These are phyloP conservation scores for Phengaris arion DNA, from an alignment of 2,888 invertebrate genomes.

Conservation along the genomic window DNA sequence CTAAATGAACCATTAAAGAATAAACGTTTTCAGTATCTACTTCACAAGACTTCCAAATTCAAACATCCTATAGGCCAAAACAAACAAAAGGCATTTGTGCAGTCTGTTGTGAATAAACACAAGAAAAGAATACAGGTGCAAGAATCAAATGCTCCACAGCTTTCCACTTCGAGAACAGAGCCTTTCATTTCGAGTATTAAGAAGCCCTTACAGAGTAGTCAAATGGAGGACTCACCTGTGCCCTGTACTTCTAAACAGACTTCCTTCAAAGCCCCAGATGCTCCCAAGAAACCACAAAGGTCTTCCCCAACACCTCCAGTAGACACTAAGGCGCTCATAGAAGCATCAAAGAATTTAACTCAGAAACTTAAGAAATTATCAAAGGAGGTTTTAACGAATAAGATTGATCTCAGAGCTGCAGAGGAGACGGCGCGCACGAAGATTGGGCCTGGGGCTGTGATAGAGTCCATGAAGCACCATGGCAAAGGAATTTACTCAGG, in stretches of 20 bases:
- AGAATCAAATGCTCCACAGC: constrained; percentile 58
- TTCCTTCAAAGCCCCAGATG: constrained; percentile 61
- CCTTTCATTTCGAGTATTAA: constrained; percentile 63
- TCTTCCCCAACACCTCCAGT: constrained; percentile 65
- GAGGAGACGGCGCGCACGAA: constrained; percentile 75
- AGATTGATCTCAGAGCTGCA: constrained; percentile 71
- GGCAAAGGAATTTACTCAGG: constrained; percentile 97
- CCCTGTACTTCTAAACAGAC: constrained; percentile 68
- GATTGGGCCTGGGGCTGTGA: constrained; percentile 85
- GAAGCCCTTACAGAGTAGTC: constrained; percentile 60
- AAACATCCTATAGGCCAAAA: constrained; percentile 73
- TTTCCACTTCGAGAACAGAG: constrained; percentile 69
- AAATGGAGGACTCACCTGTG: constrained; percentile 55
- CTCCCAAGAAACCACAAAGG: constrained; percentile 62
- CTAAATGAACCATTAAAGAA: constrained; percentile 73
- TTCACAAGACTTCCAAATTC: constrained; percentile 75
- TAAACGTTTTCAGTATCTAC: constrained; percentile 73
- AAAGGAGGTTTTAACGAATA: constrained; percentile 90
- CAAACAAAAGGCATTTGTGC: constrained; percentile 76
- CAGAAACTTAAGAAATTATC: constrained; percentile 94
- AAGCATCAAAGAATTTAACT: constrained; percentile 94
- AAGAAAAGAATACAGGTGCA: constrained; percentile 69
- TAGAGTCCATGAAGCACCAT: constrained; percentile 95
- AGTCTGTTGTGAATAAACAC: constrained; percentile 74
- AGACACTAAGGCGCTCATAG: constrained; percentile 88